phyloP scores from a whole-genome alignment of 2,113 vertebrate species.

The Eleginops maclovinus region DNA sequence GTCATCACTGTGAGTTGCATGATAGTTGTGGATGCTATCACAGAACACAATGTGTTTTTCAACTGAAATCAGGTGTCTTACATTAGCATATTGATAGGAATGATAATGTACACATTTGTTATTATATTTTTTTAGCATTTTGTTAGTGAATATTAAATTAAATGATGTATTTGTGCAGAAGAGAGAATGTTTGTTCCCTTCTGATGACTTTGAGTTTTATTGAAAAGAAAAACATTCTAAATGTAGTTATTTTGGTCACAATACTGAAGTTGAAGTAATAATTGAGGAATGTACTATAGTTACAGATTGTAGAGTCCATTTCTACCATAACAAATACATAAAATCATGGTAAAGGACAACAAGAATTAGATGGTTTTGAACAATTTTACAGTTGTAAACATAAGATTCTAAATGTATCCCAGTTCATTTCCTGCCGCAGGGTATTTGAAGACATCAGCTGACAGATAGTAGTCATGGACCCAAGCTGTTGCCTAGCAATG shows the following conservation, averaged over 20 bases:
- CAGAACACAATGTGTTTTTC: slow-evolving; percentile 12
- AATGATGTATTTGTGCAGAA: not conserved
- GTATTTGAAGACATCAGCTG: too few relatives aligned
- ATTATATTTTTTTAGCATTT: slow-evolving; percentile 17
- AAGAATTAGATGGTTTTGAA: not conserved
- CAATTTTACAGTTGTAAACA: too few relatives aligned
- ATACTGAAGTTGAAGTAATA: slow-evolving; percentile 16
- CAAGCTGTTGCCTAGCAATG: too few relatives aligned
- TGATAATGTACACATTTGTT: not conserved
- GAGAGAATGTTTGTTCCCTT: slow-evolving; percentile 28
- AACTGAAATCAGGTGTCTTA: not conserved
- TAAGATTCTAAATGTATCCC: too few relatives aligned
- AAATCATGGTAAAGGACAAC: not conserved
- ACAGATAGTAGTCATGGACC: too few relatives aligned
- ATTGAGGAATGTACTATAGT: slow-evolving; percentile 38
- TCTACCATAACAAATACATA: slow-evolving; percentile 5
- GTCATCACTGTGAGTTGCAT: slow-evolving; percentile 18
- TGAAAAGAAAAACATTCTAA: slow-evolving; percentile 10
- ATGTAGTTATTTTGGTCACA: not conserved
- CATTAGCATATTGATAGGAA: slow-evolving; percentile 8
- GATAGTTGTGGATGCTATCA: not conserved
- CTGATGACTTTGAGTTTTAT: not conserved
- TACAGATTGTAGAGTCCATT: not conserved
- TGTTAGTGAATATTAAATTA: slow-evolving; percentile 25
- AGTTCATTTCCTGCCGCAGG: too few relatives aligned